A percentile compares a stretch with the other conserved stretches of the same genome.
These are phyloP conservation scores for Anguilla rostrata DNA, from an alignment of 2,113 vertebrate genomes.

Conservation along the genomic window DNA sequence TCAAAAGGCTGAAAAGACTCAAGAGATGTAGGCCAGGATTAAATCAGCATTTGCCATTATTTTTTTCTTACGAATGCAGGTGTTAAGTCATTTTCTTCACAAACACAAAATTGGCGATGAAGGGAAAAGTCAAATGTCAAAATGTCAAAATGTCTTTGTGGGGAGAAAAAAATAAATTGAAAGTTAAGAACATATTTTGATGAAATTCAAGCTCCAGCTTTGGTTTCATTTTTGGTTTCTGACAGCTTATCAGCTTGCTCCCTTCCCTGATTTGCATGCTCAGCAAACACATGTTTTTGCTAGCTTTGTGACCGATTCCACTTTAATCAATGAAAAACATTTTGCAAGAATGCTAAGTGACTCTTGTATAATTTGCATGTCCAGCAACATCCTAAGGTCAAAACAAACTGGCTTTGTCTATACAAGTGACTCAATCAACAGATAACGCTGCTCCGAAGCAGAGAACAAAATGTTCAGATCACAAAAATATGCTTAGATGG, in stretches of 20 bases:
- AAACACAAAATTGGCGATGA: neutral
- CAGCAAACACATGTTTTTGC: neutral
- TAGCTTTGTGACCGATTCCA: neutral
- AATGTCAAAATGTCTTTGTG: too few relatives aligned
- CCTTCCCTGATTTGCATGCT: neutral
- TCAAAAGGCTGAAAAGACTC: neutral
- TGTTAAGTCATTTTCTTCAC: neutral
- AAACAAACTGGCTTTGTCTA: too few relatives aligned
- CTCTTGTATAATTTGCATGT: too few relatives aligned
- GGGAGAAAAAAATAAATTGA: too few relatives aligned
- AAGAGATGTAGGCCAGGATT: neutral
- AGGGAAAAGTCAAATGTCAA: neutral
- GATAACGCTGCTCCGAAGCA: neutral
- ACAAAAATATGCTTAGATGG: neutral
- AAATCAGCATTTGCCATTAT: neutral
- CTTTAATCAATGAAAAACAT: too few relatives aligned
- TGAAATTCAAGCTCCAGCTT: neutral
- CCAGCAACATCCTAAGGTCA: too few relatives aligned
- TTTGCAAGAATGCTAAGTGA: neutral
- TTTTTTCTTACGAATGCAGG: neutral
- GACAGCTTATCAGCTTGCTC: neutral
- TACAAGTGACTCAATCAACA: too few relatives aligned
- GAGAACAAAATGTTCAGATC: neutral
- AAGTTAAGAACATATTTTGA: neutral
- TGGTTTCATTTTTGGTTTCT: neutral